Percentiles rank a stretch among this genome's conserved stretches.
Evolutionary conservation across 23 tunicate genomes (phyloP).

Genomic region (Oikopleura albicans): DNA sequence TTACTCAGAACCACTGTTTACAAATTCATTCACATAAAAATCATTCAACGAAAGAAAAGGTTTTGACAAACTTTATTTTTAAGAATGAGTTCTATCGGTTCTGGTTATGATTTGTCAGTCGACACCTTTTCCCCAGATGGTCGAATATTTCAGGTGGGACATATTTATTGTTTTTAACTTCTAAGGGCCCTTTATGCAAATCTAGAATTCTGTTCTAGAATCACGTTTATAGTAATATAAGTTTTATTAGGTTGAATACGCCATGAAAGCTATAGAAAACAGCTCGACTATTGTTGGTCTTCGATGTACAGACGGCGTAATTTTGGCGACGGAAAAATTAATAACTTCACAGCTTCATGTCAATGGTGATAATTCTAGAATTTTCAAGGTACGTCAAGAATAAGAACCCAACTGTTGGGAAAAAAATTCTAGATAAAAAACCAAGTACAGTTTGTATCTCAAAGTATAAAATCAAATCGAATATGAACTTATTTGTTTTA

Average conservation of each 20-base stretch:
- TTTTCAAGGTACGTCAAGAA: slow-evolving; percentile 39
- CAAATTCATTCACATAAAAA: too few relatives aligned
- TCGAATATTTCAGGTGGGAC: slow-evolving; percentile 79
- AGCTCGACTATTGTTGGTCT: slow-evolving; percentile 83
- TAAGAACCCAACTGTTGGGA: too few relatives aligned
- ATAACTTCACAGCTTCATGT: slow-evolving; percentile 55
- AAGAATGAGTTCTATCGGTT: slow-evolving; percentile 85
- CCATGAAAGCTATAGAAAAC: slow-evolving; percentile 87
- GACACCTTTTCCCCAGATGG: slow-evolving; percentile 95
- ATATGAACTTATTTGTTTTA: neutral
- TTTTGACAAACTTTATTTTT: too few relatives aligned
- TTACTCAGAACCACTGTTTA: too few relatives aligned
- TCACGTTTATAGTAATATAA: too few relatives aligned
- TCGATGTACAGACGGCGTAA: slow-evolving; percentile 65
- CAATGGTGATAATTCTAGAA: slow-evolving; percentile 43
- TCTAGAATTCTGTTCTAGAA: neutral
- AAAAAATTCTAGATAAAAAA: too few relatives aligned
- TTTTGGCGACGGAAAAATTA: slow-evolving; percentile 69
- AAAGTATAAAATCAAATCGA: too few relatives aligned
- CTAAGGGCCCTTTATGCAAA: neutral
- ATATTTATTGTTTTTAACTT: neutral
- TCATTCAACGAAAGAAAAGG: too few relatives aligned
- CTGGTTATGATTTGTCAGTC: slow-evolving; percentile 87
- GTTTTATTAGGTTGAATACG: too few relatives aligned
- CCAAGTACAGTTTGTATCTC: too few relatives aligned